Evolutionary conservation across 64 coral and sea anemone genomes (phyloP).

Genomic region (Anthopleura sola): DNA sequence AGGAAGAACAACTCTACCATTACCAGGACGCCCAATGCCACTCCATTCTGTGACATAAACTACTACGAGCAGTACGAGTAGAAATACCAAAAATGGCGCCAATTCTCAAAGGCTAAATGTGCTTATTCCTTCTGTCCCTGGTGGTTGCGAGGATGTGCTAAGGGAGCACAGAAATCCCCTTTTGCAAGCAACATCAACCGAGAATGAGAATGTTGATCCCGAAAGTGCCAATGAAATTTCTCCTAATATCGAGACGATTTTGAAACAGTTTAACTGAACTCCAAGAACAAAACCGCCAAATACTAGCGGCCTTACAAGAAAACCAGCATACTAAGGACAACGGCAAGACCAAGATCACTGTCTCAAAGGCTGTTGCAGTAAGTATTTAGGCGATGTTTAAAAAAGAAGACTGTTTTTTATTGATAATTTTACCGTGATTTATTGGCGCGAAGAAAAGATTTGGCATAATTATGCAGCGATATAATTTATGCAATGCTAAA

Average conservation of each 20-base stretch:
- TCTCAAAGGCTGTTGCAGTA: not conserved
- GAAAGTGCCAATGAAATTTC: too few species aligned
- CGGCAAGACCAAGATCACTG: not conserved
- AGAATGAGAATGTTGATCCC: too few species aligned
- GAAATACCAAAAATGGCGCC: slow-evolving; percentile 1
- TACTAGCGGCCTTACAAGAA: not conserved
- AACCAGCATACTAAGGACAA: too few species aligned
- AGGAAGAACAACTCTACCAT: not conserved
- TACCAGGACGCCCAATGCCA: slow-evolving; percentile 18
- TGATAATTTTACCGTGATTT: too few species aligned
- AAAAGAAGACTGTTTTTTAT: too few species aligned
- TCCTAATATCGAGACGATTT: too few species aligned
- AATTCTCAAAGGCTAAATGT: not conserved
- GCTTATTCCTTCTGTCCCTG: not conserved
- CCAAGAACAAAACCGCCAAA: too few species aligned
- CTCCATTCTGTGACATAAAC: not conserved
- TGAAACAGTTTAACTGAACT: too few species aligned
- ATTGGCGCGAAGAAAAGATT: too few species aligned
- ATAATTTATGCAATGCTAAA: too few species aligned
- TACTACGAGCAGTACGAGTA: not conserved
- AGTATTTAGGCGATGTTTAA: too few species aligned
- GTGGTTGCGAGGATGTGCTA: slow-evolving; percentile 6
- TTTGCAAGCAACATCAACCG: not conserved
- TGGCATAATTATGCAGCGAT: not conserved
- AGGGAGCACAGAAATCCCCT: not conserved